Evolutionary conservation across 1,140 invertebrate genomes (phyloP).

Genomic region (Drosophila truncata): DNA sequence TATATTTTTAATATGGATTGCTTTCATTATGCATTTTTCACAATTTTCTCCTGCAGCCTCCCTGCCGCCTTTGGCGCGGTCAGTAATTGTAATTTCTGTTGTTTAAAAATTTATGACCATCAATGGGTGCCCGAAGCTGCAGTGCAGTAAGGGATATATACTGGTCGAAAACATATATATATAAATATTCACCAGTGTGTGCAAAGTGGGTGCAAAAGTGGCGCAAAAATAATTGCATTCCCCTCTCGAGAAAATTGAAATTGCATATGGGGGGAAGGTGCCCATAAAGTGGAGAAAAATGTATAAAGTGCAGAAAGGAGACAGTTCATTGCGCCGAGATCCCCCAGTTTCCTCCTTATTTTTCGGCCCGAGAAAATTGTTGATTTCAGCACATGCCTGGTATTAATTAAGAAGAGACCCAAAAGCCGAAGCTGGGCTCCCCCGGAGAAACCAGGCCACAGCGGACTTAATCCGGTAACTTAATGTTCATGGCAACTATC

Average conservation of each 20-base stretch:
- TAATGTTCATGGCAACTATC: constrained; percentile 39
- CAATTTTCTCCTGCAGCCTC: constrained; percentile 32
- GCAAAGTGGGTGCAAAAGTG: constrained; percentile 66
- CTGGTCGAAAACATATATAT: neutral
- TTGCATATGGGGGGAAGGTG: constrained; percentile 27
- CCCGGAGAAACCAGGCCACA: constrained; percentile 15
- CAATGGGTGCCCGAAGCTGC: constrained; percentile 59
- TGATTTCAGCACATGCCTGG: constrained; percentile 55
- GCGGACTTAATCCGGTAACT: constrained; percentile 28
- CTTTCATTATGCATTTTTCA: constrained; percentile 81
- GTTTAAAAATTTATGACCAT: constrained; percentile 83
- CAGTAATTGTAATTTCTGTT: constrained; percentile 81
- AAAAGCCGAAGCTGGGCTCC: constrained; percentile 16
- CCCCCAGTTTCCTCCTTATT: neutral
- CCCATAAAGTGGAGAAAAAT: constrained; percentile 24
- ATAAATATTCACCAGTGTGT: neutral
- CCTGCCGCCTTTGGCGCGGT: constrained; percentile 24
- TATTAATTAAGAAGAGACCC: constrained; percentile 69
- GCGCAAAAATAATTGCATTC: constrained; percentile 77
- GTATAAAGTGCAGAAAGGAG: constrained; percentile 31
- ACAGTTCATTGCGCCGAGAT: constrained; percentile 43
- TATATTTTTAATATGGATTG: constrained; percentile 80
- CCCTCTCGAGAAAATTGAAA: constrained; percentile 56
- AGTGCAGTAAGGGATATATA: constrained; percentile 14
- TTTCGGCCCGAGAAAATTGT: constrained; percentile 38